Conservation (phyloP, 2,888 invertebrate genomes). For the Euphydryas editha region DNA sequence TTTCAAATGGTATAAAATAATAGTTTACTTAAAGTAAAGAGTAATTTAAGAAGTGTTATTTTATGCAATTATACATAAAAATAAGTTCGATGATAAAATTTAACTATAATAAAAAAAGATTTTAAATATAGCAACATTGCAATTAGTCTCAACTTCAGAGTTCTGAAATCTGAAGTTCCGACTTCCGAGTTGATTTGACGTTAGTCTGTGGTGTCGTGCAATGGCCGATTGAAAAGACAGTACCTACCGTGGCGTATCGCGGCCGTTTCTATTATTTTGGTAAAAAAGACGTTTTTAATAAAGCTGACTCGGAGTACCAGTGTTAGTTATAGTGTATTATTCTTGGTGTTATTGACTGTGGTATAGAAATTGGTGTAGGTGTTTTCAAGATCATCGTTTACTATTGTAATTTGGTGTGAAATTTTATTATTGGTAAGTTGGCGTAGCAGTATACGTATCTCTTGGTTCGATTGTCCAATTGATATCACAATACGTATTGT, state of each 20-base stretch:
- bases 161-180: too few relatives aligned
- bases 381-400: conserved; percentile 49
- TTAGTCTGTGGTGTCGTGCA: conserved; percentile 47
- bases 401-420: conserved; percentile 57
- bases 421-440: conserved; percentile 72
- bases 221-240: conserved; percentile 55
- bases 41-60: too few relatives aligned
- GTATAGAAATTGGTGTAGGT: conserved; percentile 58
- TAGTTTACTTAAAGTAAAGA: too few relatives aligned
- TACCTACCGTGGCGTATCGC: conserved; percentile 48
- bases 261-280: conserved; percentile 48
- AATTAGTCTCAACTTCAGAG: too few relatives aligned
- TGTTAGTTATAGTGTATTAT: conserved; percentile 53
- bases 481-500: conserved; percentile 42
- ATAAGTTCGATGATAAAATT: too few relatives aligned
- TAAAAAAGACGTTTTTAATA: conserved; percentile 49
- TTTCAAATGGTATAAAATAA: too few relatives aligned
- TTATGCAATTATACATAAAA: too few relatives aligned
- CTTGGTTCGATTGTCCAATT: conserved; percentile 38
- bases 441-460: conserved; percentile 36
- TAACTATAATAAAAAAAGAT: too few relatives aligned
- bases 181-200: conserved; percentile 26
- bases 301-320: conserved; percentile 44
- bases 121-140: too few relatives aligned
- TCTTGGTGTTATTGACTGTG: conserved; percentile 52